A percentile compares a stretch with the other conserved stretches of the same genome.
phyloP scores from a whole-genome alignment of 2,113 vertebrate species.

The Rhinichthys klamathensis region DNA sequence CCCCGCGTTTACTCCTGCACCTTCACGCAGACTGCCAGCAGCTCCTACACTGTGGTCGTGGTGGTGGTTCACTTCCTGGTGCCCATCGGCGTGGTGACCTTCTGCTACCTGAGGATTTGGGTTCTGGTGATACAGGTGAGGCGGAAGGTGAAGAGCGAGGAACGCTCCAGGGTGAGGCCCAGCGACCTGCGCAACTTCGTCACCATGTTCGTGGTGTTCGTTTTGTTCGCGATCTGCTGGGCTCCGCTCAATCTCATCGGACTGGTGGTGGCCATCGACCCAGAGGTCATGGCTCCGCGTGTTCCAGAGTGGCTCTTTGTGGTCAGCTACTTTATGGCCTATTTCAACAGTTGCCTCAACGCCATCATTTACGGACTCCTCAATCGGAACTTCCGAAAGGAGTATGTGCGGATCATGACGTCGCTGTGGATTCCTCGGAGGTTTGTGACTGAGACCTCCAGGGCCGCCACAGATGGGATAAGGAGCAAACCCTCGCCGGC shows the following conservation, averaged over 20 bases:
- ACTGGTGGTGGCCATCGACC: constrained; percentile 84
- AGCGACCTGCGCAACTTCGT: constrained; percentile 87
- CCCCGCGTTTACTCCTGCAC: constrained; percentile 89
- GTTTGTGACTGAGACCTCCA: constrained; percentile 83
- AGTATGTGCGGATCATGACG: constrained; percentile 87
- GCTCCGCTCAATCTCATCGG: constrained; percentile 91
- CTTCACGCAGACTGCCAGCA: constrained; percentile 86
- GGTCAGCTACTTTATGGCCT: constrained; percentile 92
- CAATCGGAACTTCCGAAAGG: constrained; percentile 90
- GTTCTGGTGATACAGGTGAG: constrained; percentile 86
- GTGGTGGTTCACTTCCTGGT: constrained; percentile 89
- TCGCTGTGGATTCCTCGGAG: constrained; percentile 82
- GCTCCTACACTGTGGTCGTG: constrained; percentile 82
- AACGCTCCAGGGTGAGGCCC: constrained; percentile 74
- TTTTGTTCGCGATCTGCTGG: constrained; percentile 93
- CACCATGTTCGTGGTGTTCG: constrained; percentile 92
- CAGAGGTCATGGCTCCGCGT: constrained; percentile 78
- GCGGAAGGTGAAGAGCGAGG: constrained; percentile 82
- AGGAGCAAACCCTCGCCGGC: constrained; percentile 82
- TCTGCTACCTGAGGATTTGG: constrained; percentile 92
- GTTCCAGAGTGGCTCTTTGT: constrained; percentile 91
- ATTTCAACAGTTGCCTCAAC: constrained; percentile 95
- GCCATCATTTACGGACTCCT: constrained; percentile 90
- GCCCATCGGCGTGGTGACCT: constrained; percentile 86
- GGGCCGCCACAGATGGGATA: constrained; percentile 76